Evolutionary conservation across 2,888 invertebrate species (phyloP).

Genomic region (Punctoribates punctum): DNA sequence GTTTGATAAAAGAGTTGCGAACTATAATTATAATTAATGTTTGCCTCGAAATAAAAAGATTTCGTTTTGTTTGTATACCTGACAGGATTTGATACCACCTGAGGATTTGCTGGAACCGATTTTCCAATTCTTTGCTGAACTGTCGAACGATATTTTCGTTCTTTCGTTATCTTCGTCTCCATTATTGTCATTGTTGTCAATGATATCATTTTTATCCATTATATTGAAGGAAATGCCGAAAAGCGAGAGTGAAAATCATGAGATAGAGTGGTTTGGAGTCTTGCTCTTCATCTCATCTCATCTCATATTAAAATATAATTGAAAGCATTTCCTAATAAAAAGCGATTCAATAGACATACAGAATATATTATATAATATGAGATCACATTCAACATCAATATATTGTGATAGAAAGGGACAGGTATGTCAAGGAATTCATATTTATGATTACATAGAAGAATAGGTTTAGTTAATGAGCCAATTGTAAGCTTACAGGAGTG

Average conservation of each 20-base stretch:
- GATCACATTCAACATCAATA: conserved; percentile 3
- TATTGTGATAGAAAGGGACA: conserved; percentile 1
- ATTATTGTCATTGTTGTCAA: conserved; percentile 18
- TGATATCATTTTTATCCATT: conserved; percentile 38
- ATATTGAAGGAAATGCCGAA: background rate
- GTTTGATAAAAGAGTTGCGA: too few species aligned
- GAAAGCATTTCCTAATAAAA: conserved; percentile 17
- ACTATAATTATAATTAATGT: conserved; percentile 15
- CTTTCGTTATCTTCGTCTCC: conserved; percentile 21
- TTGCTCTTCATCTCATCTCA: conserved; percentile 13
- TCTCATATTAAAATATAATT: background rate
- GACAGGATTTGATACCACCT: conserved; percentile 38
- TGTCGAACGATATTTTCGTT: conserved; percentile 25
- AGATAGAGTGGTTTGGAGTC: conserved; percentile 6
- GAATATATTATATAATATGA: background rate
- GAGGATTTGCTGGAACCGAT: background rate
- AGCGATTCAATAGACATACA: background rate
- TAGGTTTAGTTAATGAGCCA: conserved; percentile 6
- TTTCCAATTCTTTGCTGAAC: background rate
- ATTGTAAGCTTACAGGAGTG: background rate
- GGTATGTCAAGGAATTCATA: background rate
- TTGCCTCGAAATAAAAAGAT: background rate
- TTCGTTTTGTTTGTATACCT: conserved; percentile 6
- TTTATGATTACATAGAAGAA: conserved; percentile 3
- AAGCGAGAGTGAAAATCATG: background rate